Base-by-base conservation (phyloP, 1,140 invertebrate species). In the Watersipora subatra region DNA sequence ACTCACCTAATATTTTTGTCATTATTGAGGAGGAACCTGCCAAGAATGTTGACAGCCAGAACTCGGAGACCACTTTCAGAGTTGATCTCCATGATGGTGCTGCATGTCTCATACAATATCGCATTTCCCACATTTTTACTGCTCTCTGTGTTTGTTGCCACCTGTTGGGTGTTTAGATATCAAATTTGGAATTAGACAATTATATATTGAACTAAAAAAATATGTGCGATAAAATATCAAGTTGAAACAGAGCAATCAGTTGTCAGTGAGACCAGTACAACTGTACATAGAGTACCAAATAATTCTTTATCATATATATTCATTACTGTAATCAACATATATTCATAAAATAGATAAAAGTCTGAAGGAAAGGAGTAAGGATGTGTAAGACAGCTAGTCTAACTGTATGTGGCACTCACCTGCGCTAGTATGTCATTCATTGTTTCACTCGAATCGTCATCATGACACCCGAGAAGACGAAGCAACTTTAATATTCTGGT, bases 401-500 rank as follows among this genome's bases (percentile, higher is more conserved):
- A 67, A 25, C 19, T 22, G 22, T 58, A 27, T n/a, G 56, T 28
- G 46, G 56, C 22, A 70, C 64, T 69, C 73, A 85, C 83, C 83
- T 98, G 94, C 20, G 97, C 95, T 67, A 99, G 83, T 70, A 99
- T 97, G 80, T 99, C 97, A 80, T 99, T 99, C 96, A 99, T 99
- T 2, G 93, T 91, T 83, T 99, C 97, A 22, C 95, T 98, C 0
- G 94, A 89, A 72, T 97, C 92, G 0, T 87, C 85, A 82, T 99
- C 97, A 75, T 97, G 94, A 71, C 88, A 89, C 24, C 97, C 97
- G 62, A 99, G 83, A 75, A 99, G 92, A 72, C 96, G 83, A 28
- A 99, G 79, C 0, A 99, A 83, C 68, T 92, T 87, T 63, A 99
- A 83, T 72, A 99, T 97, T 85, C 98, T 98, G 19, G 98, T 93